These are phyloP conservation scores for Poeciliopsis turrubarensis DNA, from an alignment of 2,113 vertebrate genomes.

Conservation along the genomic window DNA sequence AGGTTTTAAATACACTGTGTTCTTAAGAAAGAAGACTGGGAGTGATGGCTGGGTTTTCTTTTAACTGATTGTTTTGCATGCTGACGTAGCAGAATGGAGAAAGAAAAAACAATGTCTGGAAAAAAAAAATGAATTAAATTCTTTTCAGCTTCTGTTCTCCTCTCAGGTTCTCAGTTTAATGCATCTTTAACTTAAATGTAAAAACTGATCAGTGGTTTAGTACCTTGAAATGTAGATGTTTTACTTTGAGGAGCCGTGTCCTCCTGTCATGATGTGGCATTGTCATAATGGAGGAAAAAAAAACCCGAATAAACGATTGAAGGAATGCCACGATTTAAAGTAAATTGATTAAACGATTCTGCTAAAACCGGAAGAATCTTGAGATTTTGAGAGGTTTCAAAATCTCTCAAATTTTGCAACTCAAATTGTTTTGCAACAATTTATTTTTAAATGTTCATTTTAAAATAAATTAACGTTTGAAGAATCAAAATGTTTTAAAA, in stretches of 20 bases:
- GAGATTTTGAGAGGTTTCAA: neutral
- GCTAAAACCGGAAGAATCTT: neutral
- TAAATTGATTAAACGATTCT: neutral
- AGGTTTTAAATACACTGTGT: conserved; percentile 40
- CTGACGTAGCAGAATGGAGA: neutral
- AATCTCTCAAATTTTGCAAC: no score
- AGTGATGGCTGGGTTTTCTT: conserved; percentile 30
- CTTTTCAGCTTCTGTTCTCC: neutral
- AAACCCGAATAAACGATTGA: neutral
- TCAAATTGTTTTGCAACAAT: no score
- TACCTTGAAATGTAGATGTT: conserved; percentile 29
- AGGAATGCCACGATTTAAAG: neutral
- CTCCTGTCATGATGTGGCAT: conserved; percentile 28
- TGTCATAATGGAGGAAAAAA: neutral
- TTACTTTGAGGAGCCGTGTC: conserved; percentile 28
- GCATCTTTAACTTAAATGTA: neutral
- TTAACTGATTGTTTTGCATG: conserved; percentile 19
- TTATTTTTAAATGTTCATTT: no score
- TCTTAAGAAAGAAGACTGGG: conserved; percentile 15
- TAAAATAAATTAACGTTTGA: no score
- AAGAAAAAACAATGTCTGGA: neutral
- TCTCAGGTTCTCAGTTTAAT: conserved; percentile 3
- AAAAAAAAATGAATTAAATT: neutral
- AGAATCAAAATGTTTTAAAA: no score
- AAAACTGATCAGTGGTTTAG: neutral